Base-by-base conservation (phyloP, 2,113 vertebrate species). In the Neolamprologus brichardi region DNA sequence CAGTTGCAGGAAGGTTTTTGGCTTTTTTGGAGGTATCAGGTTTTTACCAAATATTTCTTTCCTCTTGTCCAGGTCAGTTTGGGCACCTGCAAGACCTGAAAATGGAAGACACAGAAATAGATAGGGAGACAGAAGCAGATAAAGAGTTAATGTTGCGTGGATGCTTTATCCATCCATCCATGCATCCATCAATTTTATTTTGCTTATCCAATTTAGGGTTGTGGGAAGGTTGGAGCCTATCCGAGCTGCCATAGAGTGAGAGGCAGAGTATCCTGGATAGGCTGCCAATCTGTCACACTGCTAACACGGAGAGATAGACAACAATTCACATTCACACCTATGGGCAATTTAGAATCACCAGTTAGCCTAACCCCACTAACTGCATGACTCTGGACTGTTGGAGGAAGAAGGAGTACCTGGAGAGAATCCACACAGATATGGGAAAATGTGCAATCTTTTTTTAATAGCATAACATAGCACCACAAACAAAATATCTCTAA, bases 1-100 rank as follows among this genome's bases (percentile, higher is more conserved):
- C 89, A 99, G 97, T 95, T 99, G 98, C 95, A 99, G 95, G 97
- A 99, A 99, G 88, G 98, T 99, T 98, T 99, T 99, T 97, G 98
- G 98, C 98, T 98, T 99, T 97, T 99, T 99, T 96, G 99, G 99
- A 98, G 99, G 98, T 98, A 99, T 99, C 96, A 99, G 96, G 97
- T 99, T 99, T 97, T 95, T 93, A 93, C 98, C 99, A 94, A 96
- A 99, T 95, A 98, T 93, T 96, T 98, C 98, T 97, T 94, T 98
- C 95, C 99, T 98, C 93, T 99, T 99, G 94, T 99, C 98, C 94
- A 99, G 95, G 95, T 99, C 99, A 89, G 95, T 89, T 91, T 96
- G 94, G n/a, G 95, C 96, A 83, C 97, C 98, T 2, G 97, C 94
- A 91, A 99, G 97, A 93, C 99, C 98, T 99, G 96, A 37, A 64